phyloP scores from a whole-genome alignment of 2,888 invertebrate genomes.

The Rotaria socialis region DNA sequence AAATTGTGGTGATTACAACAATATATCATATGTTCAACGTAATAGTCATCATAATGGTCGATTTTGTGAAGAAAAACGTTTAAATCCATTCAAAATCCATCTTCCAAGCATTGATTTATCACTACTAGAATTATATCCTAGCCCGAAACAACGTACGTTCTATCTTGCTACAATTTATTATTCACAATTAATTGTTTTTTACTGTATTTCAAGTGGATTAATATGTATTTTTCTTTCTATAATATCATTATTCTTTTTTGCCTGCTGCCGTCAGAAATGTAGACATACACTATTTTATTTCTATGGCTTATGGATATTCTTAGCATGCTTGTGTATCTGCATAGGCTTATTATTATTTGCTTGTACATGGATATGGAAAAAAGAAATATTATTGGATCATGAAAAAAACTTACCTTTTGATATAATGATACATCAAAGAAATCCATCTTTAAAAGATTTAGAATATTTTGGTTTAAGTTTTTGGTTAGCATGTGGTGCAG shows the following conservation, averaged over 20 bases:
- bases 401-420: neutral
- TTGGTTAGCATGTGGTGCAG: constrained; percentile 39
- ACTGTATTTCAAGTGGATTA: neutral
- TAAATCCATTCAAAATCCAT: neutral
- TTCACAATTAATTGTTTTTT: neutral
- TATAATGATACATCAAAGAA: neutral
- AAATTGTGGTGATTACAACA: neutral
- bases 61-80: constrained; percentile 2
- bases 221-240: neutral
- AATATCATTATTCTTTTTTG: neutral
- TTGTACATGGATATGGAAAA: neutral
- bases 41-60: neutral
- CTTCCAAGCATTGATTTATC: neutral
- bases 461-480: constrained; percentile 35
- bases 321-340: neutral
- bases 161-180: neutral
- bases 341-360: neutral
- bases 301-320: constrained; percentile 17
- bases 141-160: neutral
- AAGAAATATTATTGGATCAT: neutral
- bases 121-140: neutral
- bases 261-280: constrained; percentile 22
- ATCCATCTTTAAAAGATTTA: constrained; percentile 12
- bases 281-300: constrained; percentile 33
- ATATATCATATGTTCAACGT: neutral